A percentile compares a stretch with the other conserved stretches of the same genome.
These are phyloP conservation scores for Marmota flaviventris DNA, from an alignment of 2,113 vertebrate species.

Conservation along the genomic window DNA sequence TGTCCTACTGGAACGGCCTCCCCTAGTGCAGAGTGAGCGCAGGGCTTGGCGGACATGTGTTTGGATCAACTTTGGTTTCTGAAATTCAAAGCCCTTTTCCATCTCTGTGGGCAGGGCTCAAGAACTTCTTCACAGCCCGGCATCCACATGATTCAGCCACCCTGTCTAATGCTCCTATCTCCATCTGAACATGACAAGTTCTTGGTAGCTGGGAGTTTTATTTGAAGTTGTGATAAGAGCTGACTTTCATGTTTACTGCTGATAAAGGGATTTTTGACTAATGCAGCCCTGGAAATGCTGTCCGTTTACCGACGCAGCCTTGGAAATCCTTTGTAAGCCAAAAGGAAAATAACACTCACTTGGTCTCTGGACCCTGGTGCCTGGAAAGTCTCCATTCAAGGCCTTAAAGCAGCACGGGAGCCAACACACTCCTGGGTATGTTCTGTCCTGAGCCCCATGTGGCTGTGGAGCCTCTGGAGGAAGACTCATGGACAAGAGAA, in stretches of 20 bases:
- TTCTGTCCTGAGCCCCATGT: neutral
- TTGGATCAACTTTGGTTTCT: conserved; percentile 55
- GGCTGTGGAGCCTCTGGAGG: neutral
- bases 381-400: neutral
- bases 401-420: neutral
- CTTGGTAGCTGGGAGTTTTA: conserved; percentile 47
- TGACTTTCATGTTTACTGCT: conserved; percentile 54
- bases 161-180: neutral
- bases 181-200: conserved; percentile 9
- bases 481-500: neutral
- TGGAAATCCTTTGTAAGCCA: conserved; percentile 33
- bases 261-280: conserved; percentile 6
- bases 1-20: conserved; percentile 9
- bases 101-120: conserved; percentile 25
- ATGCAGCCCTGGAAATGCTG: neutral
- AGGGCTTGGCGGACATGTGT: conserved; percentile 23
- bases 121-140: neutral
- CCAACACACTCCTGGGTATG: neutral
- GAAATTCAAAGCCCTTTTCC: conserved; percentile 9
- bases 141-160: neutral
- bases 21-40: conserved; percentile 34
- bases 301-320: neutral
- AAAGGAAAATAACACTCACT: neutral
- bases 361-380: neutral
- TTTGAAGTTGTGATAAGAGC: conserved; percentile 58